phyloP scores from a whole-genome alignment of 2,797 vertebrate species.

The Sitta carolinensis region DNA sequence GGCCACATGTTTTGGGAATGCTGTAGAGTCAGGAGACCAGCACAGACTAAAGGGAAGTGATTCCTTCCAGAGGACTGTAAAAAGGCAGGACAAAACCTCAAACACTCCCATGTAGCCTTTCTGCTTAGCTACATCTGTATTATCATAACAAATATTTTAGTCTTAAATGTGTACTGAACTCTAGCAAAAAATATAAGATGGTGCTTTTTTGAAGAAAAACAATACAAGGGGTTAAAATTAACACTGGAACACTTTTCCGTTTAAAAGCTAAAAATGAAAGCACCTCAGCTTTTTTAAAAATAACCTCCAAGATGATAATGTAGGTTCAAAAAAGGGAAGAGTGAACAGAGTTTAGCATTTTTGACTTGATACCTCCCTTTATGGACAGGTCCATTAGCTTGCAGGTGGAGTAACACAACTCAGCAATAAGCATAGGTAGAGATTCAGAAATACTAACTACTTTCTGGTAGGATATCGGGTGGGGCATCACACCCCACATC shows the following conservation, averaged over 20 bases:
- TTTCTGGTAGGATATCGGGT: not conserved
- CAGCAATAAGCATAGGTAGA: not conserved
- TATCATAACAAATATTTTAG: not conserved
- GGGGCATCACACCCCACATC: not conserved
- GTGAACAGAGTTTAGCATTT: not conserved
- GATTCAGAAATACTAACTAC: not conserved
- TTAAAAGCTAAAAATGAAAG: not conserved
- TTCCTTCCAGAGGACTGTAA: not conserved
- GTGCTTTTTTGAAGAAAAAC: not conserved
- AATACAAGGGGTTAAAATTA: not conserved
- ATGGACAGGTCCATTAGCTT: not conserved
- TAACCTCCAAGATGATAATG: not conserved
- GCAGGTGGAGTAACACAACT: not conserved
- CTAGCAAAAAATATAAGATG: not conserved
- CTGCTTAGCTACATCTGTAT: too few species aligned
- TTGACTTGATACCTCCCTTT: not conserved
- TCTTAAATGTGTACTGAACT: not conserved
- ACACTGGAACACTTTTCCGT: not conserved
- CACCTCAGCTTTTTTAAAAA: not conserved
- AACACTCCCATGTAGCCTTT: not conserved
- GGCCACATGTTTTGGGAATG: slow-evolving; percentile 9
- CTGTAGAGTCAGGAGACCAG: not conserved
- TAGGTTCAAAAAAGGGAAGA: not conserved
- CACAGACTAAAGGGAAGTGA: not conserved
- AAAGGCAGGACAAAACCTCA: not conserved